These are phyloP conservation scores for Bombus soroeensis DNA, from an alignment of 1,140 invertebrate genomes.

Conservation along the genomic window DNA sequence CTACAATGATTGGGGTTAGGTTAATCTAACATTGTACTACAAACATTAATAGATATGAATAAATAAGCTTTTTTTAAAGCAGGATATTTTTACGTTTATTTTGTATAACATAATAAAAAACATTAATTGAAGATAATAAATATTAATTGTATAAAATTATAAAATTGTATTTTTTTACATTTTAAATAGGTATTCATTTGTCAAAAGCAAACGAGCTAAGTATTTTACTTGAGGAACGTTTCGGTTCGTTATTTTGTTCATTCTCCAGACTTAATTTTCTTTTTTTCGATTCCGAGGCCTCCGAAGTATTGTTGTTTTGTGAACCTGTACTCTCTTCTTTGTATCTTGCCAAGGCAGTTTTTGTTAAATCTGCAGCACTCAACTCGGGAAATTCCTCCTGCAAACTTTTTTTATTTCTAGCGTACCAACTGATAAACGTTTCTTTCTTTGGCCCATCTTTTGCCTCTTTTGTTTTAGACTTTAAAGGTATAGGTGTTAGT, in stretches of 20 bases:
- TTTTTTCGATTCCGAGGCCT: slow-evolving; percentile 68
- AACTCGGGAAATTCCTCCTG: slow-evolving; percentile 84
- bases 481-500: slow-evolving; percentile 25
- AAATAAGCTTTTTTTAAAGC: neutral
- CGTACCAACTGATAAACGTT: slow-evolving; percentile 85
- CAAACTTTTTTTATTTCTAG: slow-evolving; percentile 82
- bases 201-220: slow-evolving; percentile 66
- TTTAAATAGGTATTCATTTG: slow-evolving; percentile 45
- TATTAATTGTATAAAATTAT: slow-evolving; percentile 38
- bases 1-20: no score
- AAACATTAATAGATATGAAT: neutral
- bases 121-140: slow-evolving; percentile 5
- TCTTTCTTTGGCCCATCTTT: slow-evolving; percentile 63
- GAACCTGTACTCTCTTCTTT: slow-evolving; percentile 74
- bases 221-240: slow-evolving; percentile 63
- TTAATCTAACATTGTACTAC: neutral
- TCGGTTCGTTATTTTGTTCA: slow-evolving; percentile 60
- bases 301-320: neutral
- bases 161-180: slow-evolving; percentile 8
- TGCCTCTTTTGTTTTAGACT: slow-evolving; percentile 46
- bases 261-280: slow-evolving; percentile 68
- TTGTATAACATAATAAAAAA: slow-evolving; percentile 7
- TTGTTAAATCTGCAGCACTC: slow-evolving; percentile 82
- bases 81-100: neutral
- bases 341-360: slow-evolving; percentile 83